Evolutionary conservation across 2,113 vertebrate genomes (phyloP).

Genomic region (Heliornis fulica): DNA sequence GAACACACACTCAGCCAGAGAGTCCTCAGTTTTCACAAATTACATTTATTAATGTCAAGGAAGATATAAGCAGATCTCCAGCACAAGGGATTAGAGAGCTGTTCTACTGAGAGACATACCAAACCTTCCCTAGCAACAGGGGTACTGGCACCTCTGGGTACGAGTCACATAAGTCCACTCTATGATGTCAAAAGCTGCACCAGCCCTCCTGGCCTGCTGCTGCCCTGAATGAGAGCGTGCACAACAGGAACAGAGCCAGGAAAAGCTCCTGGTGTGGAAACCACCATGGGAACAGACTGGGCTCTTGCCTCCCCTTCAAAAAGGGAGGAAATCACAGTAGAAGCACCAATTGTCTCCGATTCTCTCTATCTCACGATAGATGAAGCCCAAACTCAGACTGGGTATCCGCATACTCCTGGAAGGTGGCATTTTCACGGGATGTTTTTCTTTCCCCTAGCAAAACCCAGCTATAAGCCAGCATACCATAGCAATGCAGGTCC

Average conservation of each 20-base stretch:
- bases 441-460: background rate
- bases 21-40: background rate
- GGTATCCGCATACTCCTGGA: background rate
- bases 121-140: background rate
- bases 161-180: background rate
- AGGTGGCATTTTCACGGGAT: background rate
- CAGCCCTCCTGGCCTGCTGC: background rate
- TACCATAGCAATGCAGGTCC: accelerated
- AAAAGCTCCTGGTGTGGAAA: background rate
- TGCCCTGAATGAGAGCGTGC: background rate
- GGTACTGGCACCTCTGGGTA: background rate
- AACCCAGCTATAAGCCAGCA: background rate
- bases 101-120: background rate
- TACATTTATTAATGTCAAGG: background rate
- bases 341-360: background rate
- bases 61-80: background rate
- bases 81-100: background rate
- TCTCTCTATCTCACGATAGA: background rate
- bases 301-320: background rate
- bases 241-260: background rate
- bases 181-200: background rate
- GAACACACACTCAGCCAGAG: background rate
- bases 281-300: background rate
- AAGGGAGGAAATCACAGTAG: background rate
- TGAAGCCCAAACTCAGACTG: background rate